Evolutionary conservation across 2,797 vertebrate genomes (phyloP).

Genomic region (Anguilla pacifica): DNA sequence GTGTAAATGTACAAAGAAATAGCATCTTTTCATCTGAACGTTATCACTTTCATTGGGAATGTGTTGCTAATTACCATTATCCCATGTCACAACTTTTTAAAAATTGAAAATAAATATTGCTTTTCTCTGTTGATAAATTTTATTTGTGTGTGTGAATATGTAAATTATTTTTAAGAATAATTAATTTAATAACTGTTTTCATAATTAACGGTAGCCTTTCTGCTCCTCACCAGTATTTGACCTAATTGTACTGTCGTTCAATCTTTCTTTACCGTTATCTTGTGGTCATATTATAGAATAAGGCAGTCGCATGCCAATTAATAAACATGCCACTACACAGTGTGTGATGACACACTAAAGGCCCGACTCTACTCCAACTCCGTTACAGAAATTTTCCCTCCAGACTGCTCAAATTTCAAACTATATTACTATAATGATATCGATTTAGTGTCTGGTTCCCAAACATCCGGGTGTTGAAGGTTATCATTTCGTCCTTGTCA

Average conservation of each 20-base stretch:
- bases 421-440: conserved; percentile 18
- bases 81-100: background rate
- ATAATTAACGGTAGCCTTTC: background rate
- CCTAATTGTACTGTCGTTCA: background rate
- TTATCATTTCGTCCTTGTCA: conserved; percentile 40
- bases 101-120: background rate
- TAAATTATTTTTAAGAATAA: background rate
- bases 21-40: no score
- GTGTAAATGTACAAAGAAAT: background rate
- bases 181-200: no score
- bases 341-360: background rate
- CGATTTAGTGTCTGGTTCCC: conserved; percentile 44
- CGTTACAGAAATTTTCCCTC: conserved; percentile 17
- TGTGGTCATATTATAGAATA: background rate
- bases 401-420: conserved; percentile 26
- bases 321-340: background rate
- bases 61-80: background rate
- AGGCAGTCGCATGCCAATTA: background rate
- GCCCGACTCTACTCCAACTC: background rate
- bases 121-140: background rate
- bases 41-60: background rate
- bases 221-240: background rate
- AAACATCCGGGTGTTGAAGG: conserved; percentile 59
- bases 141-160: background rate
- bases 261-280: background rate